A percentile compares a stretch with the other conserved stretches of the same genome.
Conservation (phyloP, 2,888 invertebrate species). For the Hydropsyche betteni region DNA sequence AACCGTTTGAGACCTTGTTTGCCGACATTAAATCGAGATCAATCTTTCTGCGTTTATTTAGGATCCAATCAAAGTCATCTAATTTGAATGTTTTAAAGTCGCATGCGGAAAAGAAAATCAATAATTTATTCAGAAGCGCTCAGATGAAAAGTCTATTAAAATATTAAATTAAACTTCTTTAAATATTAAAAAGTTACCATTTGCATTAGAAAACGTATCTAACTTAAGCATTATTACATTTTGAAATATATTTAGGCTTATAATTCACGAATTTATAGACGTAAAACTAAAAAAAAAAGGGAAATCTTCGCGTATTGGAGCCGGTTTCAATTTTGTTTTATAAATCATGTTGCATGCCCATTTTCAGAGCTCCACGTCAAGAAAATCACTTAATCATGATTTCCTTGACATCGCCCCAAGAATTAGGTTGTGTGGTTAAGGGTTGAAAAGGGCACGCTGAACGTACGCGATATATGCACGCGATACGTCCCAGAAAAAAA, state of each 20-base stretch:
- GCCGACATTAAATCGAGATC: conserved; percentile 7
- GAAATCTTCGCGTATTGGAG: conserved; percentile 14
- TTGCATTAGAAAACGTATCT: too few relatives aligned
- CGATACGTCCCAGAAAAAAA: conserved; percentile 14
- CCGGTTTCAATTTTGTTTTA: conserved; percentile 30
- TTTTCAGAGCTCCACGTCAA: conserved; percentile 29
- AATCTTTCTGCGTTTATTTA: conserved; percentile 26
- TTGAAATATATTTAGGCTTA: neutral
- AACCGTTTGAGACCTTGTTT: conserved; percentile 6
- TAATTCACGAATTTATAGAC: neutral
- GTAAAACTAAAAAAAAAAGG: neutral
- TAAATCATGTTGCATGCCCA: conserved; percentile 38
- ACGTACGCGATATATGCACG: conserved; percentile 10
- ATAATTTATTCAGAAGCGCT: too few relatives aligned
- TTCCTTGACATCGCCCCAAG: conserved; percentile 25
- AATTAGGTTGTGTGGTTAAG: conserved; percentile 27
- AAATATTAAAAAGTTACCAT: too few relatives aligned
- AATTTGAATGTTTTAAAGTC: neutral
- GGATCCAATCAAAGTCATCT: conserved; percentile 22
- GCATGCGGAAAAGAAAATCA: too few relatives aligned
- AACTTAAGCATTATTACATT: too few relatives aligned
- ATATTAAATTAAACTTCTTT: too few relatives aligned
- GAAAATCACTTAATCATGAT: conserved; percentile 39
- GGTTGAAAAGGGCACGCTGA: conserved; percentile 10
- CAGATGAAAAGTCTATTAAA: too few relatives aligned